phyloP scores from a whole-genome alignment of 2,797 vertebrate species.

The Hyperoplus lanceolatus region DNA sequence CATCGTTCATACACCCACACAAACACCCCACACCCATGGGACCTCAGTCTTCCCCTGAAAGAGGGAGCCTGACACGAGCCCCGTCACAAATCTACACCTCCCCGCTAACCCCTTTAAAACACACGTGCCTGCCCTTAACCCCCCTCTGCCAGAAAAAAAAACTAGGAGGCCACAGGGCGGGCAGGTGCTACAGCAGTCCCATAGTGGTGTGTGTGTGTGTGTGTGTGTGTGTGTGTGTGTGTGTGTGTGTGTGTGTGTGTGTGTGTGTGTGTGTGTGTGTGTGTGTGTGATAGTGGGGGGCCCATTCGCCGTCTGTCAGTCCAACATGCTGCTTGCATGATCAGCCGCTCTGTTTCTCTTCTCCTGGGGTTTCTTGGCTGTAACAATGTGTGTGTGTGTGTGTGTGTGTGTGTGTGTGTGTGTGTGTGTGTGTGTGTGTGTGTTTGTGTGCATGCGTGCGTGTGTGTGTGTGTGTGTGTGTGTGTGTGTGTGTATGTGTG shows the following conservation, averaged over 20 bases:
- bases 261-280: conserved; percentile 39
- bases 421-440: conserved; percentile 18
- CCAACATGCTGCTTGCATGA: conserved; percentile 70
- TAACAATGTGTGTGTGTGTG: conserved; percentile 22
- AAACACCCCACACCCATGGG: conserved; percentile 63
- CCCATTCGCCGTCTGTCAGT: conserved; percentile 79
- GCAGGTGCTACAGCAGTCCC: conserved; percentile 81
- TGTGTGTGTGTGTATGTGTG: conserved; percentile 17
- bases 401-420: conserved; percentile 6
- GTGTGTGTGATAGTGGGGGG: conserved; percentile 44
- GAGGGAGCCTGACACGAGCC: conserved; percentile 81
- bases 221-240: conserved; percentile 30
- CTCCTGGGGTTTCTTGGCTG: conserved; percentile 62
- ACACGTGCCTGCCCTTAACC: conserved; percentile 40
- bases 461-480: conserved; percentile 12
- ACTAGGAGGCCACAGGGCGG: conserved; percentile 64
- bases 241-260: conserved; percentile 35
- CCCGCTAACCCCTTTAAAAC: conserved; percentile 48
- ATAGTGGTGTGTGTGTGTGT: conserved; percentile 37
- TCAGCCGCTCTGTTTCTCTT: conserved; percentile 57
- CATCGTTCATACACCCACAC: conserved; percentile 51
- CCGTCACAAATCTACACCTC: conserved; percentile 66
- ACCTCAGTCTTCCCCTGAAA: conserved; percentile 73
- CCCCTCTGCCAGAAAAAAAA: conserved; percentile 39
- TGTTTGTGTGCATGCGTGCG: neutral